Evolutionary conservation across 2,113 vertebrate species (phyloP).

Genomic region (Ondatra zibethicus): DNA sequence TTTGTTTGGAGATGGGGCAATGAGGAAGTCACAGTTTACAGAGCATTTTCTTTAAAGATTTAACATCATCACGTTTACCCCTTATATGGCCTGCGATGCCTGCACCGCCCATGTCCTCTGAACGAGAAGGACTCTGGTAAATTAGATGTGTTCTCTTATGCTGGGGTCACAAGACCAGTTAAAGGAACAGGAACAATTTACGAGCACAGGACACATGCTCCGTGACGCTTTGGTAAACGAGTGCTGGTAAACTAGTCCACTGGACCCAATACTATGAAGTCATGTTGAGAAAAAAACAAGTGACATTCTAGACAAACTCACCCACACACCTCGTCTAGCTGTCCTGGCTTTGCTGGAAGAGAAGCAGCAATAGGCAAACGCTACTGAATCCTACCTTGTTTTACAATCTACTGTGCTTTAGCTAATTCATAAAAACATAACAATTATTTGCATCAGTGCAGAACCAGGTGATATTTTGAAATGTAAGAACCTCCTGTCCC

Average conservation of each 20-base stretch:
- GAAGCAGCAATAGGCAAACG: neutral
- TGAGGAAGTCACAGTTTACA: constrained; percentile 75
- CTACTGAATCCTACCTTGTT: neutral
- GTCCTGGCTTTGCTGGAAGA: neutral
- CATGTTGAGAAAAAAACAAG: neutral
- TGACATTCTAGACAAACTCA: neutral
- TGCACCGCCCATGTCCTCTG: constrained; percentile 56
- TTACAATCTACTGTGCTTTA: neutral
- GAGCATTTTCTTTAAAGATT: constrained; percentile 70
- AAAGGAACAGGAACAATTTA: constrained; percentile 28
- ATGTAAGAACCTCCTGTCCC: neutral
- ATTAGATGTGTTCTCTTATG: constrained; percentile 52
- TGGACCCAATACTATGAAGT: neutral
- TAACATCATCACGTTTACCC: constrained; percentile 70
- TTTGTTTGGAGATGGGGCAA: constrained; percentile 60
- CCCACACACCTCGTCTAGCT: neutral
- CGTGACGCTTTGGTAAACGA: constrained; percentile 47
- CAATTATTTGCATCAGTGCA: neutral
- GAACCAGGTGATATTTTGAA: neutral
- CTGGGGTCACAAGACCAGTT: constrained; percentile 56
- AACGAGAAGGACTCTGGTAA: constrained; percentile 52
- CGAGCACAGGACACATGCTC: neutral
- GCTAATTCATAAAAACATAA: neutral
- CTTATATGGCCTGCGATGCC: constrained; percentile 71
- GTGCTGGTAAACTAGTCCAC: constrained; percentile 6